Evolutionary conservation across 2,797 vertebrate species (phyloP).

Genomic region (Vipera latastei): DNA sequence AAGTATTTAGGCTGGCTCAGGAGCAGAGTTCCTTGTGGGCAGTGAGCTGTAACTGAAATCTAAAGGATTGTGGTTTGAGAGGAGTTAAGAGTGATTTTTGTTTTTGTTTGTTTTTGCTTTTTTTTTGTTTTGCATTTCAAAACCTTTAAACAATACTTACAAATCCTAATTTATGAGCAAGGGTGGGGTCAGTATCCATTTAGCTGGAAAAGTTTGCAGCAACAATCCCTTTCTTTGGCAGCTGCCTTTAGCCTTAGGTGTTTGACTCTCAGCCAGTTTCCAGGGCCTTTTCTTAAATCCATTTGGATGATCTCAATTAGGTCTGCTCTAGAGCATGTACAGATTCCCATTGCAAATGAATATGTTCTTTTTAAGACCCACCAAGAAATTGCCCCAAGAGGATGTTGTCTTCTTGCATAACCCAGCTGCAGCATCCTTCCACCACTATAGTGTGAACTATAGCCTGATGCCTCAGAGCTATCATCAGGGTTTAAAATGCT

Average conservation of each 20-base stretch:
- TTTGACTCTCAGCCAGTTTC: constrained; percentile 36
- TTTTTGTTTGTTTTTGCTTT: not conserved
- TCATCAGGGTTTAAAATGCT: not conserved
- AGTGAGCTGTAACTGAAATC: not conserved
- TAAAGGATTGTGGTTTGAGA: not conserved
- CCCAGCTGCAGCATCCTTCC: not conserved
- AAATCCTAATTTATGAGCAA: constrained; percentile 42
- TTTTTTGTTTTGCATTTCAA: not conserved
- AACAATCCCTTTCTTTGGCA: constrained; percentile 50
- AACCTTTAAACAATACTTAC: not conserved
- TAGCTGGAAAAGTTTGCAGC: constrained; percentile 27
- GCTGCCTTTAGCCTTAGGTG: constrained; percentile 31
- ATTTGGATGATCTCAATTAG: not conserved
- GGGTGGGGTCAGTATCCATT: constrained; percentile 28
- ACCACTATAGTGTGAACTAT: not conserved
- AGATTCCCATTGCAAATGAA: not conserved
- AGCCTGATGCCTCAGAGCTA: not conserved
- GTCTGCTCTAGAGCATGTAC: not conserved
- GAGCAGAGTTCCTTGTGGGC: not conserved
- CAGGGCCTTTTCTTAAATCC: not conserved
- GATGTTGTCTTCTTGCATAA: not conserved
- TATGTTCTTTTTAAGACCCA: not conserved
- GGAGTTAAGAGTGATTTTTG: not conserved
- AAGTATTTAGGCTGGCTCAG: not conserved
- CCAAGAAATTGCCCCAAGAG: not conserved